Conservation (phyloP, 2,113 vertebrate genomes). For the Edolisoma coerulescens region DNA sequence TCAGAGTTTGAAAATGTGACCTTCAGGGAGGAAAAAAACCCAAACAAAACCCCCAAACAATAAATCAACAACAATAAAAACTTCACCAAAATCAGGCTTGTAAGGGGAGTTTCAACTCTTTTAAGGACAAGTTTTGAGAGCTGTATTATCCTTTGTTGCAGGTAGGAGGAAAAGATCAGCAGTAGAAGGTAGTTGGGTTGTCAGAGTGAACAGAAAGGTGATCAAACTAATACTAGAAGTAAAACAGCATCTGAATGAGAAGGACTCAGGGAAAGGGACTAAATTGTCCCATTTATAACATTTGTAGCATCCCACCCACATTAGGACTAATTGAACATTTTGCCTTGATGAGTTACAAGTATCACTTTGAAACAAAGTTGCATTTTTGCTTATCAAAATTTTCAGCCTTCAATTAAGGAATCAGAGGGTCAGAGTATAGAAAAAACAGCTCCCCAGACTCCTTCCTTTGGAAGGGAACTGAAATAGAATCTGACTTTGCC, state of each 20-base stretch:
- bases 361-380: not conserved
- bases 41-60: not conserved
- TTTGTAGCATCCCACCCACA: not conserved
- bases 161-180: not conserved
- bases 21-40: rapidly evolving
- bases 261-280: not conserved
- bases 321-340: not conserved
- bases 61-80: not conserved
- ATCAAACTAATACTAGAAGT: not conserved
- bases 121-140: not conserved
- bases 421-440: not conserved
- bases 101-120: not conserved
- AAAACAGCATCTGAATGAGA: not conserved
- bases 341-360: not conserved
- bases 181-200: not conserved
- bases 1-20: not conserved
- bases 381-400: not conserved
- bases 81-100: rapidly evolving
- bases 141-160: not conserved
- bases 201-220: not conserved
- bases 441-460: not conserved
- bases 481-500: not conserved
- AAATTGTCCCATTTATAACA: not conserved
- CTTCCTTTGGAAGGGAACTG: not conserved
- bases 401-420: not conserved